Evolutionary conservation across 2,797 vertebrate species (phyloP).

Genomic region (Xyrichtys novacula): DNA sequence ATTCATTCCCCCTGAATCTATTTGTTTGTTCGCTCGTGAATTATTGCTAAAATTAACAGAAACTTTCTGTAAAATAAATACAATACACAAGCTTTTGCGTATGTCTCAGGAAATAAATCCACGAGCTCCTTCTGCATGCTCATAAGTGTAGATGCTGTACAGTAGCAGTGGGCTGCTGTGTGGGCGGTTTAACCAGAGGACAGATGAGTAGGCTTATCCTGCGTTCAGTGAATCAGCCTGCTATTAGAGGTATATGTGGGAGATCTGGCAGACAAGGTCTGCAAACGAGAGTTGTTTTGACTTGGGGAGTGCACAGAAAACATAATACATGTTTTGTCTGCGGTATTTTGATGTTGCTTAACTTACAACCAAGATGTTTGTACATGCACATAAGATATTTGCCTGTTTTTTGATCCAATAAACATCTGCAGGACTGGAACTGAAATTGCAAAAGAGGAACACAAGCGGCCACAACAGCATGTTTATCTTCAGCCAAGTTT

Average conservation of each 20-base stretch:
- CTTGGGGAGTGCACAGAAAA: slow-evolving; percentile 23
- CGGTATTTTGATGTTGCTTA: background rate
- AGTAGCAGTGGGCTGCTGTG: slow-evolving; percentile 69
- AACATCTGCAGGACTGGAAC: slow-evolving; percentile 31
- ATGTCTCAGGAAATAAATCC: slow-evolving; percentile 54
- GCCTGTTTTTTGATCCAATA: background rate
- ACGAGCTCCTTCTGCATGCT: slow-evolving; percentile 49
- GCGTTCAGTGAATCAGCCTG: slow-evolving; percentile 74
- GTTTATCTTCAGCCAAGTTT: slow-evolving; percentile 64
- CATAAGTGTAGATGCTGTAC: slow-evolving; percentile 55
- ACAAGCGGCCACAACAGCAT: slow-evolving; percentile 24
- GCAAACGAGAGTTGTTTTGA: slow-evolving; percentile 46
- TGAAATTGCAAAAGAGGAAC: slow-evolving; percentile 52
- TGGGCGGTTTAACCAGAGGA: slow-evolving; percentile 66
- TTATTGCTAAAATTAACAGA: background rate
- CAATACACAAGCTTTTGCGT: slow-evolving; percentile 29
- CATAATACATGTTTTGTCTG: slow-evolving; percentile 10
- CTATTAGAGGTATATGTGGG: slow-evolving; percentile 72
- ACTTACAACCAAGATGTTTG: background rate
- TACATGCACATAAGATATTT: background rate
- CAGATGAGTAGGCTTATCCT: slow-evolving; percentile 71
- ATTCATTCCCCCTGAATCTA: background rate
- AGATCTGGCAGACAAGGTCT: slow-evolving; percentile 61
- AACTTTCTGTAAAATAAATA: background rate
- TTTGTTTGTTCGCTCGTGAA: background rate